These are phyloP conservation scores for Polyodon spathula DNA, from an alignment of 2,113 vertebrate species.

Conservation along the genomic window DNA sequence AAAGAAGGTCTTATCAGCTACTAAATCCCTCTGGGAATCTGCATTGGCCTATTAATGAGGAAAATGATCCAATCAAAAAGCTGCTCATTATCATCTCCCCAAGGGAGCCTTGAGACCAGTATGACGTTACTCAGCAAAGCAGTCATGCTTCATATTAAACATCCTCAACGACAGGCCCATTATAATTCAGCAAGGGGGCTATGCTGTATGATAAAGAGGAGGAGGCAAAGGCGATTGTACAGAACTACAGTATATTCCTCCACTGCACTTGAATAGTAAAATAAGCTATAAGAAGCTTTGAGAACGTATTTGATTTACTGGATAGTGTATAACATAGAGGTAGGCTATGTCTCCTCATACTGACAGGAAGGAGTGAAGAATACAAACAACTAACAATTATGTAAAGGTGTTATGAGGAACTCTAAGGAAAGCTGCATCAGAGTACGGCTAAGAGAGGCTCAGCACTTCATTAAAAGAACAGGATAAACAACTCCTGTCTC, in stretches of 20 bases:
- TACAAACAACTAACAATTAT: no score
- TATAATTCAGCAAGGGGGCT: background rate
- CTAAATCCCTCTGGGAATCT: constrained; percentile 10
- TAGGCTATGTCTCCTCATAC: no score
- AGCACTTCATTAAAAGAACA: no score
- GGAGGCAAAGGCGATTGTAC: background rate
- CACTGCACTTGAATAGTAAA: no score
- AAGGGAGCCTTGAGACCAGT: constrained; percentile 21
- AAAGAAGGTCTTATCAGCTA: constrained; percentile 15
- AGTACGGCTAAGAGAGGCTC: no score
- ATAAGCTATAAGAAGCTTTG: no score
- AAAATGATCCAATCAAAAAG: constrained; percentile 18
- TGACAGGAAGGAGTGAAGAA: no score
- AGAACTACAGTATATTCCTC: background rate
- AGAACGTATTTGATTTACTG: no score
- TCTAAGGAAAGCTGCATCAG: no score
- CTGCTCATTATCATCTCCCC: constrained; percentile 1
- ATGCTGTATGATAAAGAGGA: background rate
- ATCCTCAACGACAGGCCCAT: constrained; percentile 4
- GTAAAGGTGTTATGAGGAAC: no score
- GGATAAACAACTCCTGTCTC: no score
- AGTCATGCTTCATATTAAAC: constrained; percentile 11
- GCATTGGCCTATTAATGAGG: constrained; percentile 10
- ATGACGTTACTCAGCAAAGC: constrained; percentile 20
- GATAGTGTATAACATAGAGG: no score